Percentiles rank a stretch among this genome's conserved stretches.
Conservation (phyloP, 2,113 vertebrate species). For the Boulengeromyrus knoepffleri region DNA sequence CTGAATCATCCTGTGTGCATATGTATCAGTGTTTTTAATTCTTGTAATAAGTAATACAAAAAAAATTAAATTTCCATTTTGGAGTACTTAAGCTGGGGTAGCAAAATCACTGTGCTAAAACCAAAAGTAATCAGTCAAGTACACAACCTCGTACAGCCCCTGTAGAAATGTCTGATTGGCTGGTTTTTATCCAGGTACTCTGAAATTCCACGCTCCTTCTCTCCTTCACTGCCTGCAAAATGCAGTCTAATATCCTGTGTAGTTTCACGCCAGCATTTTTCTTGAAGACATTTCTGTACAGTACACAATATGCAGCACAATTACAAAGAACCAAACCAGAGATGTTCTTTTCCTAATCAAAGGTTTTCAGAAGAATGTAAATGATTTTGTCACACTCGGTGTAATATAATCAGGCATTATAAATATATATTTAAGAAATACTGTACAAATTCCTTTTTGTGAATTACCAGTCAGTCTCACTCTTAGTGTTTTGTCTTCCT, state of each 20-base stretch:
- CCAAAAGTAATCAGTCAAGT: neutral
- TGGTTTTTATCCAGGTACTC: neutral
- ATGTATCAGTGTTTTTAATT: neutral
- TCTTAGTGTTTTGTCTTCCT: conserved; percentile 30
- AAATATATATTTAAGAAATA: conserved; percentile 34
- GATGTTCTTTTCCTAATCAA: conserved; percentile 29
- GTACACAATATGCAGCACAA: neutral
- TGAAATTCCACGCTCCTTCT: neutral
- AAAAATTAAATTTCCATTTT: neutral
- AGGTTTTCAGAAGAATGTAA: conserved; percentile 29
- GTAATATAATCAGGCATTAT: conserved; percentile 36
- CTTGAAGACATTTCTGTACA: neutral
- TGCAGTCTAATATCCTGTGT: neutral
- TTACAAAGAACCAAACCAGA: neutral
- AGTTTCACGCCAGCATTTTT: neutral
- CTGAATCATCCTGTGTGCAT: neutral
- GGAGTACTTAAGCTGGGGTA: neutral
- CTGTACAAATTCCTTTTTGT: conserved; percentile 30
- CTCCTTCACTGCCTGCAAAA: neutral
- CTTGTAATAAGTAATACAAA: neutral
- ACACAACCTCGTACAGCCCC: neutral
- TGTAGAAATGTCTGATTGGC: neutral
- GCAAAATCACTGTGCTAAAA: neutral
- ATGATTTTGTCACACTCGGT: conserved; percentile 42
- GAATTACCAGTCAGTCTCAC: conserved; percentile 35